Evolutionary conservation across 2,888 invertebrate genomes (phyloP).

Genomic region (Euzetes globulus): DNA sequence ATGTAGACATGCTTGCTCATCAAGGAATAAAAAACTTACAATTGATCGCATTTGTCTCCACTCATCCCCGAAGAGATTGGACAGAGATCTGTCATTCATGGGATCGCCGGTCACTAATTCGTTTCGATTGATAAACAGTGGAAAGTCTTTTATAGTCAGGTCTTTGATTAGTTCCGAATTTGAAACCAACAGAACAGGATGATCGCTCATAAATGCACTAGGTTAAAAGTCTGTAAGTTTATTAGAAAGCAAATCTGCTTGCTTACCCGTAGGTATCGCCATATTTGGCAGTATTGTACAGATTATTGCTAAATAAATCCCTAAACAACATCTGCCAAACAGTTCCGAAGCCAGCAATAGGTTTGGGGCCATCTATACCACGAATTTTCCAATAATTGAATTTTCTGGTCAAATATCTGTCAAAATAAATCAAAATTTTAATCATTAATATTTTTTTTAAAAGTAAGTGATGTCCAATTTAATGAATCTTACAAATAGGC

Average conservation of each 20-base stretch:
- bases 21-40: too few species aligned
- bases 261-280: background rate
- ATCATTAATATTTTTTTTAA: too few species aligned
- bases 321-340: background rate
- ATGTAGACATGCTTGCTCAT: too few species aligned
- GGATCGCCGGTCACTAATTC: background rate
- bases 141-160: background rate
- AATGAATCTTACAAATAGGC: too few species aligned
- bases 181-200: background rate
- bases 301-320: background rate
- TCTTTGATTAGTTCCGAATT: background rate
- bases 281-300: background rate
- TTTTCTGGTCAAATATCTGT: background rate
- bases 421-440: too few species aligned
- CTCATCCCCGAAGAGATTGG: background rate
- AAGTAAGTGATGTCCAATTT: too few species aligned
- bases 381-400: background rate
- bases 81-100: background rate
- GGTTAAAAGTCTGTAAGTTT: background rate
- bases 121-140: constrained; percentile 7
- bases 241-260: background rate
- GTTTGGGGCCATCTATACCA: background rate
- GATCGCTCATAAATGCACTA: background rate
- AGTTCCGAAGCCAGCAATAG: background rate
- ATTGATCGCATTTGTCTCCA: constrained; percentile 9